These are phyloP conservation scores for Hyposoter didymator DNA, from an alignment of 2,888 invertebrate species.

Conservation along the genomic window DNA sequence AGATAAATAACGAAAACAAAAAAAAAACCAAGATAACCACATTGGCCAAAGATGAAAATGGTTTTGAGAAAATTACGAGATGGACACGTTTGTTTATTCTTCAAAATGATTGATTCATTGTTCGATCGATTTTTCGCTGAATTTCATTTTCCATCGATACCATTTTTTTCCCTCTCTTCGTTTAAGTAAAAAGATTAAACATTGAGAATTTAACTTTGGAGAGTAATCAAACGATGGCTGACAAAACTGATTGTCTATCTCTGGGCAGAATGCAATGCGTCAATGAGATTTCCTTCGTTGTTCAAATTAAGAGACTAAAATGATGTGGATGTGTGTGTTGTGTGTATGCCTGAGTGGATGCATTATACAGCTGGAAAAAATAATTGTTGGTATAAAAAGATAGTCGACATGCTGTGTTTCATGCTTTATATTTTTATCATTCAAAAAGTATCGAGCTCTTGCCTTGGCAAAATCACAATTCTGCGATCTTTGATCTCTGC, in stretches of 20 bases:
- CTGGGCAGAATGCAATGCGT: conserved; percentile 33
- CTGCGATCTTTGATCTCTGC: conserved; percentile 30
- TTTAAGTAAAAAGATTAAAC: background rate
- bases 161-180: background rate
- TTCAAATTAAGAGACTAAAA: conserved; percentile 20
- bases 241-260: background rate
- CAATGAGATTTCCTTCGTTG: conserved; percentile 26
- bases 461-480: conserved; percentile 12
- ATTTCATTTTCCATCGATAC: background rate
- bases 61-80: conserved; percentile 18
- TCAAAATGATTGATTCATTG: background rate
- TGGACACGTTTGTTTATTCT: conserved; percentile 24
- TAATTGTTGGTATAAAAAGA: conserved; percentile 31
- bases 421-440: conserved; percentile 47
- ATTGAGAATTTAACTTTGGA: background rate
- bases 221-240: background rate
- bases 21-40: conserved; percentile 22
- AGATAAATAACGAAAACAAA: conserved; percentile 16
- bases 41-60: conserved; percentile 14
- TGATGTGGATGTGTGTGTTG: conserved; percentile 27
- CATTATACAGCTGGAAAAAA: conserved; percentile 50
- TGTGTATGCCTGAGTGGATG: conserved; percentile 59
- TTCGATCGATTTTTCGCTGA: background rate
- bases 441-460: conserved; percentile 34
- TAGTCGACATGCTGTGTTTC: conserved; percentile 39